phyloP scores from a whole-genome alignment of 2,797 vertebrate genomes.

The Cyclopterus lumpus region DNA sequence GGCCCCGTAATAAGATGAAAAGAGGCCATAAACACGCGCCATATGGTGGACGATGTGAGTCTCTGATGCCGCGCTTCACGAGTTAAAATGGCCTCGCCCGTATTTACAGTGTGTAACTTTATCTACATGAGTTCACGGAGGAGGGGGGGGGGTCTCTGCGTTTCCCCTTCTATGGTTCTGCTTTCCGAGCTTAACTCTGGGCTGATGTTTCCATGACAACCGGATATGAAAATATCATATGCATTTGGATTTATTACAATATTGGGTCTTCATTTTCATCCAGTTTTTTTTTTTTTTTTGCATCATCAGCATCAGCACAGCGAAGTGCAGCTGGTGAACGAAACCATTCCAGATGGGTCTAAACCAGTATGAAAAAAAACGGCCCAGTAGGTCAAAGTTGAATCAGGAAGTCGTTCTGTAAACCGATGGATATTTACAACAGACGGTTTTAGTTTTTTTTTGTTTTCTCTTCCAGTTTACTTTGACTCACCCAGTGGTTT shows the following conservation, averaged over 20 bases:
- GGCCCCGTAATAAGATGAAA: constrained; percentile 13
- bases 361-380: not conserved
- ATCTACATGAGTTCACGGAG: constrained; percentile 3
- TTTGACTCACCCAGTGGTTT: not conserved
- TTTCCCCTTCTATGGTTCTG: not conserved
- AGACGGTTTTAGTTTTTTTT: not conserved
- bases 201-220: not conserved
- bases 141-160: not conserved
- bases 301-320: not conserved
- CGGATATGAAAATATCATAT: not conserved
- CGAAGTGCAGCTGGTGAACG: not conserved
- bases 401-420: constrained; percentile 1
- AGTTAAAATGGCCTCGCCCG: not conserved
- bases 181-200: not conserved
- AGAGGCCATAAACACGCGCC: constrained; percentile 34
- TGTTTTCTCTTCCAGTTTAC: too few relatives aligned
- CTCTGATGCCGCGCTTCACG: constrained; percentile 2
- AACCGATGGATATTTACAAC: not conserved
- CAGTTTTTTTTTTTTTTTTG: too few relatives aligned
- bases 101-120: not conserved
- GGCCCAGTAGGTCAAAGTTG: not conserved
- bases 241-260: not conserved
- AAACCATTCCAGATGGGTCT: not conserved
- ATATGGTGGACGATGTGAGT: constrained; percentile 19
- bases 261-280: not conserved